phyloP scores from a whole-genome alignment of 2,797 vertebrate genomes.

The Gambelia wislizenii region DNA sequence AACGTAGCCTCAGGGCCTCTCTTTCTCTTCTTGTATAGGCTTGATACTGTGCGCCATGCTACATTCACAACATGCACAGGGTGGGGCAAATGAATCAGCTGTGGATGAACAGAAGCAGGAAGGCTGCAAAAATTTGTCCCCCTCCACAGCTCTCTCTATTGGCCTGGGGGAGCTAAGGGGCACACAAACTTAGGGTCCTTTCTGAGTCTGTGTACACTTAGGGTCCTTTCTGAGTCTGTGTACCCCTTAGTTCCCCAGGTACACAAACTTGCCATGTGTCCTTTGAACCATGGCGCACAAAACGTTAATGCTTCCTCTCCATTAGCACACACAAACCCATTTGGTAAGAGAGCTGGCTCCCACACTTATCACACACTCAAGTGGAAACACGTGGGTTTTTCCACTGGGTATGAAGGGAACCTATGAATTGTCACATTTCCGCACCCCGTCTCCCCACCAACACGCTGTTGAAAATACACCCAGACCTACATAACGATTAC shows the following conservation, averaged over 20 bases:
- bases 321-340: background rate
- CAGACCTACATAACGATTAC: too few relatives aligned
- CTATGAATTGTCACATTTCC: background rate
- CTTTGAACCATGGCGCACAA: background rate
- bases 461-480: background rate
- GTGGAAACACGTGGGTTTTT: background rate
- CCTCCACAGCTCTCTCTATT: background rate
- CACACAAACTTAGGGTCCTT: too few relatives aligned
- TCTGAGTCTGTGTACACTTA: too few relatives aligned
- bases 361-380: too few relatives aligned
- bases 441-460: too few relatives aligned
- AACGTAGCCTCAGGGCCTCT: background rate
- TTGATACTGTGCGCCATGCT: too few relatives aligned
- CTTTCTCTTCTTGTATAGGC: too few relatives aligned
- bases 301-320: background rate
- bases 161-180: too few relatives aligned
- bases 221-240: too few relatives aligned
- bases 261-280: background rate
- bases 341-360: background rate
- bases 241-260: too few relatives aligned
- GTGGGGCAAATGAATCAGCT: background rate
- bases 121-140: background rate
- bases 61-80: background rate
- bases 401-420: background rate
- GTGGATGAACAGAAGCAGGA: too few relatives aligned